A percentile compares a stretch with the other conserved stretches of the same genome.
These are phyloP conservation scores for Ditylenchus weischeri DNA, from an alignment of 2,888 invertebrate genomes.

Conservation along the genomic window DNA sequence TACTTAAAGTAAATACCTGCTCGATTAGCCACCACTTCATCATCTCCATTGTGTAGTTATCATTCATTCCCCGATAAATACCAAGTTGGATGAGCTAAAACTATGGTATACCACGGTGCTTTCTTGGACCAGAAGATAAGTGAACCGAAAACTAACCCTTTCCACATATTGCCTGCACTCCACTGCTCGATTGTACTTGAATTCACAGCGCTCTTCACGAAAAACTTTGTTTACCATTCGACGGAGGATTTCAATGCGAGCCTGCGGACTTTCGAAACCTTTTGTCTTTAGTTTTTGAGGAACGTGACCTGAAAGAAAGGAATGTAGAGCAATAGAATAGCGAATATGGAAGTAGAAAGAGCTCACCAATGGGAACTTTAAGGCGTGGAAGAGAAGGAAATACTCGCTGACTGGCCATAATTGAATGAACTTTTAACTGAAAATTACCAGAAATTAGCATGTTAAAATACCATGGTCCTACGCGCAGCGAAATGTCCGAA, in stretches of 20 bases:
- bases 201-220: slow-evolving; percentile 54
- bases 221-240: slow-evolving; percentile 49
- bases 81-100: slow-evolving; percentile 55
- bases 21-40: slow-evolving; percentile 57
- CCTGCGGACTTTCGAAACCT: slow-evolving; percentile 16
- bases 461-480: too few species aligned
- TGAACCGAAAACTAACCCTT: slow-evolving; percentile 36
- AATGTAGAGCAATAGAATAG: too few species aligned
- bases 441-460: neutral
- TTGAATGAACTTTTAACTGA: slow-evolving; percentile 4
- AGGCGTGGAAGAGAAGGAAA: too few species aligned
- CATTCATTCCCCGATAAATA: slow-evolving; percentile 45
- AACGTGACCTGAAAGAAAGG: too few species aligned
- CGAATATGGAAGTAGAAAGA: too few species aligned
- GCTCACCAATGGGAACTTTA: too few species aligned
- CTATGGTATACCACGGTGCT: neutral
- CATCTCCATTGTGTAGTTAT: slow-evolving; percentile 56
- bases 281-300: too few species aligned
- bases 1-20: slow-evolving; percentile 11
- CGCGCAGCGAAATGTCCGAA: too few species aligned
- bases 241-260: slow-evolving; percentile 44
- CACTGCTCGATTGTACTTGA: slow-evolving; percentile 55
- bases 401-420: neutral
- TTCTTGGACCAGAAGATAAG: neutral
- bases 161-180: slow-evolving; percentile 55